phyloP scores from a whole-genome alignment of 2,888 invertebrate species.

The Idaea dimidiata region DNA sequence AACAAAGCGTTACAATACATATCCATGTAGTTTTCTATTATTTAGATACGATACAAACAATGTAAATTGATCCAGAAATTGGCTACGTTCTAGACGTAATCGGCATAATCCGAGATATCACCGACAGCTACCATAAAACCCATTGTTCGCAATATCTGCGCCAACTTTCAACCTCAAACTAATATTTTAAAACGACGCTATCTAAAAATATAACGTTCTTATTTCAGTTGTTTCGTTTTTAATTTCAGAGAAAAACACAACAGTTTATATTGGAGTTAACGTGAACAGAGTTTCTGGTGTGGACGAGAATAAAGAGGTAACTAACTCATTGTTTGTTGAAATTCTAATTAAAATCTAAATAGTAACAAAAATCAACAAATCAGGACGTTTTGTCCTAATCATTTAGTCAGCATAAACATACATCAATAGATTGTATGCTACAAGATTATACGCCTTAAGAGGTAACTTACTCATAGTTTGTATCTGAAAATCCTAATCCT shows the following conservation, averaged over 20 bases:
- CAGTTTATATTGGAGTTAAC: slow-evolving; percentile 81
- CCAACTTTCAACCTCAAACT: neutral
- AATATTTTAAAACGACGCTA: slow-evolving; percentile 26
- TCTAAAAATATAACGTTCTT: slow-evolving; percentile 21
- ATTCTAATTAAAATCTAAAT: neutral
- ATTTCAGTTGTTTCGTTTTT: slow-evolving; percentile 21
- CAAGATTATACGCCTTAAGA: too few species aligned
- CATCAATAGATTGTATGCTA: too few species aligned
- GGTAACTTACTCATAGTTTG: too few species aligned
- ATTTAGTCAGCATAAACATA: too few species aligned
- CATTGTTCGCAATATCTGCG: slow-evolving; percentile 35
- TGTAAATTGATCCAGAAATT: slow-evolving; percentile 27
- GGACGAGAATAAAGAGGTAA: slow-evolving; percentile 84
- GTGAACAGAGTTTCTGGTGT: slow-evolving; percentile 83
- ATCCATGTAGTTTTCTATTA: neutral
- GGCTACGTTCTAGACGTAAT: slow-evolving; percentile 21
- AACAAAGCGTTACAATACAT: too few species aligned
- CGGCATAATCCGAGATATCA: slow-evolving; percentile 44
- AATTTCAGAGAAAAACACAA: slow-evolving; percentile 79
- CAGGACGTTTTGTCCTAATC: too few species aligned
- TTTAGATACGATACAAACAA: slow-evolving; percentile 13
- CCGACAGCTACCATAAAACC: slow-evolving; percentile 41
- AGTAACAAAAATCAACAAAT: neutral
- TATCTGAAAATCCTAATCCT: too few species aligned
- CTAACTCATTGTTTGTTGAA: slow-evolving; percentile 17